A percentile compares a stretch with the other conserved stretches of the same genome.
phyloP scores from a whole-genome alignment of 2,113 vertebrate species.

The Cheirogaleus medius region DNA sequence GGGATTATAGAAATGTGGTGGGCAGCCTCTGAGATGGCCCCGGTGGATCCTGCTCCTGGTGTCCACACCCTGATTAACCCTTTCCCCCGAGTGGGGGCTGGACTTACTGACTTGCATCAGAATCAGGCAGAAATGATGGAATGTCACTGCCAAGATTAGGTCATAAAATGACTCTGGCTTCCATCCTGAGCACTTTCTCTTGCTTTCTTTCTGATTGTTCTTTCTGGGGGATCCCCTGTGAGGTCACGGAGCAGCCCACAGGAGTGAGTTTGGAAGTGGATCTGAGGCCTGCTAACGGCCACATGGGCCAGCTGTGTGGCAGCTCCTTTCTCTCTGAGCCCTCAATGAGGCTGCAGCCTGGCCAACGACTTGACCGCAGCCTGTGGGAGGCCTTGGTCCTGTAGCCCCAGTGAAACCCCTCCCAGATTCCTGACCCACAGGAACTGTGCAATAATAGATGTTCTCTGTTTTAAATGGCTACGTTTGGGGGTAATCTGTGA shows the following conservation, averaged over 20 bases:
- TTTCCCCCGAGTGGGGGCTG: neutral
- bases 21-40: neutral
- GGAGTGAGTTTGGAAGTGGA: neutral
- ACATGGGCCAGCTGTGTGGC: neutral
- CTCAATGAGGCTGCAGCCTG: neutral
- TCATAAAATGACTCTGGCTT: neutral
- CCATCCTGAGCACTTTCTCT: neutral
- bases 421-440: neutral
- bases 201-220: neutral
- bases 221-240: neutral
- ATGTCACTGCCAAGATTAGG: neutral
- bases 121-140: neutral
- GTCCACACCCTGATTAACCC: neutral
- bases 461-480: neutral
- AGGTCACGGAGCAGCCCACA: neutral
- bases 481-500: too few species aligned
- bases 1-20: neutral
- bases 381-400: neutral
- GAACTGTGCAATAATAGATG: too few species aligned
- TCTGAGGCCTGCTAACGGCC: neutral
- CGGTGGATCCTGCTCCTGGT: too few species aligned
- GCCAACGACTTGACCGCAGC: accelerated
- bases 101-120: neutral
- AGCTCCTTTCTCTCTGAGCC: too few species aligned
- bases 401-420: neutral